Conservation (phyloP, 1,140 invertebrate genomes). For the Hypothenemus hampei region DNA sequence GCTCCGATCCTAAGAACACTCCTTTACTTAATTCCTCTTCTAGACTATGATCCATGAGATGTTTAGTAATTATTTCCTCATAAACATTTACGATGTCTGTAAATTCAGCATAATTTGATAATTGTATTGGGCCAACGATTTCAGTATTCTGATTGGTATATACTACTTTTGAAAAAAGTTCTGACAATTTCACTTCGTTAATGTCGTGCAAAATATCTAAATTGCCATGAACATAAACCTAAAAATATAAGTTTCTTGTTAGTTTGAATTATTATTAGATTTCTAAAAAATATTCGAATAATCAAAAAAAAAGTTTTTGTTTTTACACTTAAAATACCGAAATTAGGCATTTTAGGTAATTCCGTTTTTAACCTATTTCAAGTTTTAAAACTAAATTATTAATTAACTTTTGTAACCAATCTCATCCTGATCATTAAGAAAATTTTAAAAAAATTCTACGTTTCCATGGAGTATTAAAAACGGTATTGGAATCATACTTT, state of each 20-base stretch:
- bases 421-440: no score
- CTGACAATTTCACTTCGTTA: conserved; percentile 33
- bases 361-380: no score
- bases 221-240: conserved; percentile 37
- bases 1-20: conserved; percentile 37
- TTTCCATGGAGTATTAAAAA: no score
- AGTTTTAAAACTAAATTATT: no score
- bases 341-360: no score
- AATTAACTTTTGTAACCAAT: no score
- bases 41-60: conserved; percentile 32
- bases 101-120: conserved; percentile 29
- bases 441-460: no score
- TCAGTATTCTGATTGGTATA: conserved; percentile 31
- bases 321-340: no score
- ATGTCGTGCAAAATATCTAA: conserved; percentile 29
- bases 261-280: not conserved
- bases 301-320: no score
- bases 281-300: no score
- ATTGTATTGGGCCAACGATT: conserved; percentile 32
- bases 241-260: conserved; percentile 13
- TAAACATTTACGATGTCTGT: conserved; percentile 31
- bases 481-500: no score
- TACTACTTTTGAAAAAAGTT: conserved; percentile 32
- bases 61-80: conserved; percentile 30
- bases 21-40: conserved; percentile 31